Conservation (phyloP, 2,888 invertebrate species). For the Sericinus montela region DNA sequence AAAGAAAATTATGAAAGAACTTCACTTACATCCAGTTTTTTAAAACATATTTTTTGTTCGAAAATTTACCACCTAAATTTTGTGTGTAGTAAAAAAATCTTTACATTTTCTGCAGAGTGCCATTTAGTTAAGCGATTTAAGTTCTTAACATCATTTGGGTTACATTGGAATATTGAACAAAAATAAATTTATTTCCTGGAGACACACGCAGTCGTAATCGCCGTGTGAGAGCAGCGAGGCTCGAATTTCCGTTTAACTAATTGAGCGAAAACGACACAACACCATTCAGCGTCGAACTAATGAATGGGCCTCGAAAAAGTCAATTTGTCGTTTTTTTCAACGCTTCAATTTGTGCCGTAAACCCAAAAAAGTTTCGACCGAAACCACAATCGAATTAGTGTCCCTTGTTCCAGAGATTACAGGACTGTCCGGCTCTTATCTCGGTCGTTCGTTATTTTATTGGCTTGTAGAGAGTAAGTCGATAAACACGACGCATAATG, state of each 20-base stretch:
- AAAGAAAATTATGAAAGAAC: too few species aligned
- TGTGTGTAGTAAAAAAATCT: too few species aligned
- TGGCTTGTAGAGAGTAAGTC: slow-evolving; percentile 76
- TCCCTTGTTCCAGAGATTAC: slow-evolving; percentile 79
- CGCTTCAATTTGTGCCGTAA: slow-evolving; percentile 78
- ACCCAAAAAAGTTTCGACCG: slow-evolving; percentile 71
- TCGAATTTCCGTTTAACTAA: slow-evolving; percentile 75
- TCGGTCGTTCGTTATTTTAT: slow-evolving; percentile 79
- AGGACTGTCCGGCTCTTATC: slow-evolving; percentile 76
- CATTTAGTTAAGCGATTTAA: not conserved
- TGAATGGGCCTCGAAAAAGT: slow-evolving; percentile 73
- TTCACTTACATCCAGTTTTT: too few species aligned
- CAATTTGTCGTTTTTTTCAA: slow-evolving; percentile 79
- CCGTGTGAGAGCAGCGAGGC: slow-evolving; percentile 46
- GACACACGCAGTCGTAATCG: slow-evolving; percentile 24
- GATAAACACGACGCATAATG: slow-evolving; percentile 79
- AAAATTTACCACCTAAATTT: too few species aligned
- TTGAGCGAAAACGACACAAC: slow-evolving; percentile 76
- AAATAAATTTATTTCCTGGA: slow-evolving; percentile 16
- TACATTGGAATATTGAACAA: not conserved
- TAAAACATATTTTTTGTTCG: too few species aligned
- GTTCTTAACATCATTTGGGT: slow-evolving; percentile 1
- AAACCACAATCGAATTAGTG: slow-evolving; percentile 80
- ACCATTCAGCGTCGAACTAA: slow-evolving; percentile 71
- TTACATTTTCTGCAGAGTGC: too few species aligned